A percentile compares a stretch with the other conserved stretches of the same genome.
phyloP scores from a whole-genome alignment of 2,797 vertebrate genomes.

The Enteromius radiatus region DNA sequence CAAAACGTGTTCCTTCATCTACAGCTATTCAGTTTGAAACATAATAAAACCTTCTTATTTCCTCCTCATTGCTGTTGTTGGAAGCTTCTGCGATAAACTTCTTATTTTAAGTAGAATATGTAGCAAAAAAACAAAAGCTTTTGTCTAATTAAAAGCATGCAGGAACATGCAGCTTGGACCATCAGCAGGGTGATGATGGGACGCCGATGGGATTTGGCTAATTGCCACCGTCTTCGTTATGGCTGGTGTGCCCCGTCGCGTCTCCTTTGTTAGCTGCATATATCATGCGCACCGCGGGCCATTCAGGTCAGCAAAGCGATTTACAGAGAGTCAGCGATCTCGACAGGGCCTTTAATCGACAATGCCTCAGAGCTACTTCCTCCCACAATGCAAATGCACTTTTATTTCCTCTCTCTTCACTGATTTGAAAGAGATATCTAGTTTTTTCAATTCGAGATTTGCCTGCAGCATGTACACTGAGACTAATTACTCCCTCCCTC shows the following conservation, averaged over 20 bases:
- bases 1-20: background rate
- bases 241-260: background rate
- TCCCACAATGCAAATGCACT: slow-evolving; percentile 55
- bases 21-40: background rate
- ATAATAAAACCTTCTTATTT: background rate
- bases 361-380: slow-evolving; percentile 44
- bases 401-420: slow-evolving; percentile 27
- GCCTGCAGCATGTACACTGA: slow-evolving; percentile 31
- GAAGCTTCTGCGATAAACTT: background rate
- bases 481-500: slow-evolving; percentile 31
- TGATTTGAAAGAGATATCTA: slow-evolving; percentile 42
- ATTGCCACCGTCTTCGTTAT: slow-evolving; percentile 39
- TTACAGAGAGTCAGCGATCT: slow-evolving; percentile 40
- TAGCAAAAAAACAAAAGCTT: background rate
- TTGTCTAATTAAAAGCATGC: slow-evolving; percentile 54
- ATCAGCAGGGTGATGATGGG: slow-evolving; percentile 44
- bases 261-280: slow-evolving; percentile 33
- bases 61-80: slow-evolving; percentile 2
- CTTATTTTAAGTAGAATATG: background rate
- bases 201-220: slow-evolving; percentile 44
- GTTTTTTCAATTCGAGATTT: slow-evolving; percentile 26
- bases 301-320: slow-evolving; percentile 34
- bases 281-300: slow-evolving; percentile 13
- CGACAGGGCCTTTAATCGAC: slow-evolving; percentile 54
- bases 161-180: slow-evolving; percentile 40